These are phyloP conservation scores for Myotis brandtii DNA, from an alignment of 2,113 vertebrate genomes.

Conservation along the genomic window DNA sequence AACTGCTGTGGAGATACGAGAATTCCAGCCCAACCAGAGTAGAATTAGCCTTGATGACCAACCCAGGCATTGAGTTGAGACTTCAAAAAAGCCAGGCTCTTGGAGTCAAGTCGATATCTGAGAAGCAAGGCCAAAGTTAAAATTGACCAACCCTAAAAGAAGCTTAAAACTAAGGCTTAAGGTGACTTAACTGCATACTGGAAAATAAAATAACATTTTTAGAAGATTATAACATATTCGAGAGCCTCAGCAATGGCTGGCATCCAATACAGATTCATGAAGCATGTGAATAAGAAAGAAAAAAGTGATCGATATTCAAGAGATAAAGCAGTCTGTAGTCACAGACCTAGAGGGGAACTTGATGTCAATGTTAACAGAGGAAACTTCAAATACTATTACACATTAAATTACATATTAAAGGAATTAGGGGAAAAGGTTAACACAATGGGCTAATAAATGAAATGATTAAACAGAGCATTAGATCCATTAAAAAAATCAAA, in stretches of 20 bases:
- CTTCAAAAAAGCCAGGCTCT: background rate
- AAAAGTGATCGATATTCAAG: background rate
- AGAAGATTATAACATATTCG: background rate
- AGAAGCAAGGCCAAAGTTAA: background rate
- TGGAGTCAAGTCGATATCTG: background rate
- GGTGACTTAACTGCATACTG: background rate
- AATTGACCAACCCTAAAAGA: background rate
- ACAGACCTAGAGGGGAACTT: background rate
- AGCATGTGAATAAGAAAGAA: background rate
- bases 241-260: background rate
- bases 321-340: background rate
- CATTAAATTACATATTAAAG: background rate
- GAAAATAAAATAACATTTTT: background rate
- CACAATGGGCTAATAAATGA: background rate
- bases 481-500: background rate
- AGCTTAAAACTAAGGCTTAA: background rate
- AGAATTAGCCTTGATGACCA: background rate
- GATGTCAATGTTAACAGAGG: background rate
- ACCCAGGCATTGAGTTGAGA: background rate
- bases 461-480: background rate
- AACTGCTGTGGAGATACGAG: background rate
- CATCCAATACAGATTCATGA: background rate
- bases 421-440: background rate
- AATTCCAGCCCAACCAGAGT: background rate
- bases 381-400: background rate